Percentiles rank a stretch among this genome's conserved stretches.
phyloP scores from a whole-genome alignment of 2,113 vertebrate species.

The Caloenas nicobarica region DNA sequence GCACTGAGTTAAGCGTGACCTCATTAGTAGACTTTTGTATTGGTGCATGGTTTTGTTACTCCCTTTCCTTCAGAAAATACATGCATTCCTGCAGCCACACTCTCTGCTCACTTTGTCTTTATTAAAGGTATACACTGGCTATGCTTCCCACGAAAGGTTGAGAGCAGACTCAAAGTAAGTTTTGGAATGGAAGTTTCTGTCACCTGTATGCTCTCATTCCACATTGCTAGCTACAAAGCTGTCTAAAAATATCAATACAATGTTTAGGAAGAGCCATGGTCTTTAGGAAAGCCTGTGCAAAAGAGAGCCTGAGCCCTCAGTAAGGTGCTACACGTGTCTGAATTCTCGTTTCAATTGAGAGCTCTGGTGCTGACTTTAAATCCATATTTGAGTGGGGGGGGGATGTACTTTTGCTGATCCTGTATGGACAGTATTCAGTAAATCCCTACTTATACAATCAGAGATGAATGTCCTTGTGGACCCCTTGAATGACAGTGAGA shows the following conservation, averaged over 20 bases:
- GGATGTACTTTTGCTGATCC: not conserved
- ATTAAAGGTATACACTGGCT: not conserved
- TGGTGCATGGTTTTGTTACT: not conserved
- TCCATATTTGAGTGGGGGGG: not conserved
- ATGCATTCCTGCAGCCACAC: not conserved
- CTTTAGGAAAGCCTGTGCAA: not conserved
- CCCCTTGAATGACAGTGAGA: not conserved
- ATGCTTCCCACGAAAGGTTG: not conserved
- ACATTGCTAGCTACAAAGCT: not conserved
- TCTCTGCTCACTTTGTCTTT: not conserved
- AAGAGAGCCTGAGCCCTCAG: not conserved
- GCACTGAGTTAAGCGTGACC: conserved; percentile 38
- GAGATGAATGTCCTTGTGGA: conserved; percentile 14
- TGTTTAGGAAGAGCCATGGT: not conserved
- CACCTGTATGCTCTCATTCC: not conserved
- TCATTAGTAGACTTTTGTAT: conserved; percentile 27
- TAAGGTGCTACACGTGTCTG: fast-evolving
- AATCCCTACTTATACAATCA: conserved; percentile 17
- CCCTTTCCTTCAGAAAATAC: not conserved
- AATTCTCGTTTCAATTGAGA: not conserved
- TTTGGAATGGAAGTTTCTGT: not conserved
- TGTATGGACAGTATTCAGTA: not conserved
- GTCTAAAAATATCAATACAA: not conserved
- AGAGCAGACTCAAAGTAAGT: not conserved
- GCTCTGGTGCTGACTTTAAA: not conserved